A percentile compares a stretch with the other conserved stretches of the same genome.
phyloP scores from a whole-genome alignment of 2,888 invertebrate genomes.

The Harpalus rufipes region DNA sequence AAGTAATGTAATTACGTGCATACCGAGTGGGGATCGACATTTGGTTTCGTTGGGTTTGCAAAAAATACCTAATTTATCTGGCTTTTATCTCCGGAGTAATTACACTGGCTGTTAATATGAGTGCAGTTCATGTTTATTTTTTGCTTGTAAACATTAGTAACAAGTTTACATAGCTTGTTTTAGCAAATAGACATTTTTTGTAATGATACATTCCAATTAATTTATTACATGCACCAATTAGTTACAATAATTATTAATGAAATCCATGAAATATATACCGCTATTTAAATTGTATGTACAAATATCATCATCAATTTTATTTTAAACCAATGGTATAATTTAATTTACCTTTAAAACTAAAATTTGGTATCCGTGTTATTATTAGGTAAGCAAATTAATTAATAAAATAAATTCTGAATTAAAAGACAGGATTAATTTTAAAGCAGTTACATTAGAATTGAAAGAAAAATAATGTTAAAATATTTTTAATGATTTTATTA shows the following conservation, averaged over 20 bases:
- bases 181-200: background rate
- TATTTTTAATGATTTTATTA: no score
- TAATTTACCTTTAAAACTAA: no score
- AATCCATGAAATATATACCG: no score
- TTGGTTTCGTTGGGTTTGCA: background rate
- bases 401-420: no score
- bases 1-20: slow-evolving; percentile 60
- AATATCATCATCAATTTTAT: no score
- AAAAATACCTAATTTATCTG: slow-evolving; percentile 21
- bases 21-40: slow-evolving; percentile 32
- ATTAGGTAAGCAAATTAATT: no score
- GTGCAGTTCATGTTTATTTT: background rate
- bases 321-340: no score
- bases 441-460: no score
- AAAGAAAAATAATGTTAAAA: no score
- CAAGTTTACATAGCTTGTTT: background rate
- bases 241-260: background rate
- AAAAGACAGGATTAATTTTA: no score
- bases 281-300: no score
- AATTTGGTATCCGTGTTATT: no score
- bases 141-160: background rate
- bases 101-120: background rate
- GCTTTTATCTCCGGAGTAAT: background rate
- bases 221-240: background rate
- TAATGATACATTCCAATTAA: background rate